phyloP scores from a whole-genome alignment of 1,140 invertebrate species.

The Meloidogyne floridensis region DNA sequence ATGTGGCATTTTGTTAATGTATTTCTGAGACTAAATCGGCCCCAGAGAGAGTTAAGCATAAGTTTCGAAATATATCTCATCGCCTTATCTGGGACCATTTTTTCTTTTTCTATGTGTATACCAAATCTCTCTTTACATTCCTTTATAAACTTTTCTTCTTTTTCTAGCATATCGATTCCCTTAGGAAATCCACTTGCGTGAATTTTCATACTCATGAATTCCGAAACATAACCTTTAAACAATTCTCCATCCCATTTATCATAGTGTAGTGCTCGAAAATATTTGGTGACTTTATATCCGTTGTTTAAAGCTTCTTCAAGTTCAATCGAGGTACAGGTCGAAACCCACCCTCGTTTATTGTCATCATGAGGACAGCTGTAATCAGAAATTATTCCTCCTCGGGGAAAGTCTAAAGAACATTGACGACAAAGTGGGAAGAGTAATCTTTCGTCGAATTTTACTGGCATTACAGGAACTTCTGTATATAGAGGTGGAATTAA shows the following conservation, averaged over 20 bases:
- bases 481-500: conserved; percentile 3
- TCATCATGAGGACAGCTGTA: neutral
- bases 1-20: neutral
- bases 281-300: conserved; percentile 8
- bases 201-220: conserved; percentile 23
- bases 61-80: too few species aligned
- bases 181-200: conserved; percentile 20
- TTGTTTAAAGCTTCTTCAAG: conserved; percentile 13
- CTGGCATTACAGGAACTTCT: conserved; percentile 10
- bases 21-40: conserved; percentile 1
- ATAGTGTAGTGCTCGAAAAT: conserved; percentile 3
- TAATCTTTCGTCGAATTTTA: conserved; percentile 10
- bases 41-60: conserved; percentile 1
- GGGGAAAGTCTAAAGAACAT: neutral
- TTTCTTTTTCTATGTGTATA: neutral
- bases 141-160: conserved; percentile 13
- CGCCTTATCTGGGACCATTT: neutral
- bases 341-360: conserved; percentile 6
- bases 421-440: neutral
- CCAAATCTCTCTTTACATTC: conserved; percentile 16
- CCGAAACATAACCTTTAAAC: conserved; percentile 8
- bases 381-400: neutral
- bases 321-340: conserved; percentile 14
- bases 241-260: neutral
- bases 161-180: neutral